Conservation (phyloP, 2,888 invertebrate genomes). For the Antitype chi region DNA sequence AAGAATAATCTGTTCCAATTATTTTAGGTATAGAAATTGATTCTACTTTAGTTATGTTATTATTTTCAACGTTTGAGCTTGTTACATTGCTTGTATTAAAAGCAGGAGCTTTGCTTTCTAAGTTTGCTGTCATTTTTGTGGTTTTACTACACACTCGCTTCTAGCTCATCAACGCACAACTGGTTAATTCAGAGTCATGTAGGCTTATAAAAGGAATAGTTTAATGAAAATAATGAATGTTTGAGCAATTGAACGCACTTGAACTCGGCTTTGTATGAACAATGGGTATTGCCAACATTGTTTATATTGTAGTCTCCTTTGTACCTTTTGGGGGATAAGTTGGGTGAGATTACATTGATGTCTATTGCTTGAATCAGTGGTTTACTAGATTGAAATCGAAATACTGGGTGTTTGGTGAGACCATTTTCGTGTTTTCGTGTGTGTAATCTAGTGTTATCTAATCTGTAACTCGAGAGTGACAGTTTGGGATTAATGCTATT, state of each 20-base stretch:
- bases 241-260: slow-evolving; percentile 46
- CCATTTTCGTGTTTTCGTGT: background rate
- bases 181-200: slow-evolving; percentile 4
- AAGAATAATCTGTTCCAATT: slow-evolving; percentile 78
- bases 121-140: slow-evolving; percentile 39
- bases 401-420: background rate
- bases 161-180: slow-evolving; percentile 23
- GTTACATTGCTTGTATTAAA: slow-evolving; percentile 2
- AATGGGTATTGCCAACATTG: slow-evolving; percentile 15
- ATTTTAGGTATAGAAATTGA: slow-evolving; percentile 44
- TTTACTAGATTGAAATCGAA: too few species aligned
- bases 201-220: slow-evolving; percentile 35
- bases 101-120: slow-evolving; percentile 26
- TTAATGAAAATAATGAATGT: slow-evolving; percentile 15
- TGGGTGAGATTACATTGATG: slow-evolving; percentile 13
- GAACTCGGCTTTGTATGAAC: slow-evolving; percentile 52
- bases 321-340: background rate
- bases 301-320: slow-evolving; percentile 20
- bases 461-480: background rate
- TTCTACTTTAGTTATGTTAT: background rate
- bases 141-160: background rate
- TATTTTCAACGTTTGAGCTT: slow-evolving; percentile 10
- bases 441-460: background rate
- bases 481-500: background rate
- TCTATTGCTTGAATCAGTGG: background rate